phyloP scores from a whole-genome alignment of 2,888 invertebrate genomes.

The Plebejus melissa region DNA sequence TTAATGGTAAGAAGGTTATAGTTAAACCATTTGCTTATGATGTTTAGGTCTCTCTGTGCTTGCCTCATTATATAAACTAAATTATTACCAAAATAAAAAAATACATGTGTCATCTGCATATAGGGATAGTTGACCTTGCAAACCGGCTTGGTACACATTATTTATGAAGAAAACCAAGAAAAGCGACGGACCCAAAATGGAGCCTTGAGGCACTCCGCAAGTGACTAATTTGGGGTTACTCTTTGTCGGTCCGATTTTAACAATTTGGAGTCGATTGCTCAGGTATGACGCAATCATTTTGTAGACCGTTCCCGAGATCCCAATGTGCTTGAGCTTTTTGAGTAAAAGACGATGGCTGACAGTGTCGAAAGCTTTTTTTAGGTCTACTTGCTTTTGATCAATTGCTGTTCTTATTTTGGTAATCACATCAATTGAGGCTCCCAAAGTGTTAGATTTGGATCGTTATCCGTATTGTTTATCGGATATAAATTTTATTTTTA shows the following conservation, averaged over 20 bases:
- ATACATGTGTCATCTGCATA: constrained; percentile 28
- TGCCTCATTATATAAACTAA: no score
- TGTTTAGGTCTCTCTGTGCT: constrained; percentile 7
- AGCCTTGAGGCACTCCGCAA: constrained; percentile 27
- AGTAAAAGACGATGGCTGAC: background rate
- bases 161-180: constrained; percentile 27
- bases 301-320: background rate
- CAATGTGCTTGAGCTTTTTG: constrained; percentile 7
- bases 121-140: constrained; percentile 20
- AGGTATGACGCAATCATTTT: constrained; percentile 4
- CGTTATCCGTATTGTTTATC: constrained; percentile 13
- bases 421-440: background rate
- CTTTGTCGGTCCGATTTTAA: constrained; percentile 1
- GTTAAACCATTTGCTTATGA: constrained; percentile 15
- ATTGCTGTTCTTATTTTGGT: constrained; percentile 21
- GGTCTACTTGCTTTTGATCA: constrained; percentile 23
- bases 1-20: constrained; percentile 19
- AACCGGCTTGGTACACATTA: constrained; percentile 10
- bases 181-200: constrained; percentile 18
- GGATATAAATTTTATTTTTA: background rate
- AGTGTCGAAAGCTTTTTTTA: constrained; percentile 26
- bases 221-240: constrained; percentile 9
- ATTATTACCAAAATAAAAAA: no score
- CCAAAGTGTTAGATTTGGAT: background rate
- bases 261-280: constrained; percentile 15